These are phyloP conservation scores for Apolygus lucorum DNA, from an alignment of 1,140 invertebrate genomes.

Conservation along the genomic window DNA sequence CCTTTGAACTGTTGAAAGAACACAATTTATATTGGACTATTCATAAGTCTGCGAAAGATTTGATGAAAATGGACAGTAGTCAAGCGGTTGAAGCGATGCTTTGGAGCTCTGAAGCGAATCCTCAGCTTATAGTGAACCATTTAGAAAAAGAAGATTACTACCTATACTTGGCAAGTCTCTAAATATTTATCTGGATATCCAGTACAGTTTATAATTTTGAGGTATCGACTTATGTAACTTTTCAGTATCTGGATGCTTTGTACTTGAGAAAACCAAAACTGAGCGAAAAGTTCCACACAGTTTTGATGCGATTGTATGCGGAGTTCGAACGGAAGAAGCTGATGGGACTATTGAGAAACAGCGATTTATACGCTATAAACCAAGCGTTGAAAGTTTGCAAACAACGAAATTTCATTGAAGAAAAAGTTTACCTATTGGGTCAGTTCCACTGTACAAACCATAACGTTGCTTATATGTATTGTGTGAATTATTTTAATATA, in stretches of 20 bases:
- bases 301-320: slow-evolving; percentile 80
- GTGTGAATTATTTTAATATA: neutral
- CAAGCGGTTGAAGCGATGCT: slow-evolving; percentile 75
- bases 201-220: neutral
- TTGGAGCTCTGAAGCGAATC: slow-evolving; percentile 60
- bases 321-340: slow-evolving; percentile 77
- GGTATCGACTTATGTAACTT: neutral
- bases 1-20: slow-evolving; percentile 81
- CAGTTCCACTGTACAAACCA: too few relatives aligned
- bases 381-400: slow-evolving; percentile 84
- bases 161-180: slow-evolving; percentile 54
- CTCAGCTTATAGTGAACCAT: slow-evolving; percentile 72
- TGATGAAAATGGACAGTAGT: slow-evolving; percentile 83
- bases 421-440: slow-evolving; percentile 89
- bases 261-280: slow-evolving; percentile 63
- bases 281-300: slow-evolving; percentile 60
- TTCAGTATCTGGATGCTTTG: slow-evolving; percentile 57
- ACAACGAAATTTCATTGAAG: slow-evolving; percentile 66
- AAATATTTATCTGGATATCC: neutral
- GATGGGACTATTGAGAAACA: slow-evolving; percentile 75
- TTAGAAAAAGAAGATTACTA: slow-evolving; percentile 64
- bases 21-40: slow-evolving; percentile 77
- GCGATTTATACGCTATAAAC: slow-evolving; percentile 84
- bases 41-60: slow-evolving; percentile 74
- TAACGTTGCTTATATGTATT: too few relatives aligned